These are phyloP conservation scores for Leptarthrus brevirostris DNA, from an alignment of 2,888 invertebrate species.

Conservation along the genomic window DNA sequence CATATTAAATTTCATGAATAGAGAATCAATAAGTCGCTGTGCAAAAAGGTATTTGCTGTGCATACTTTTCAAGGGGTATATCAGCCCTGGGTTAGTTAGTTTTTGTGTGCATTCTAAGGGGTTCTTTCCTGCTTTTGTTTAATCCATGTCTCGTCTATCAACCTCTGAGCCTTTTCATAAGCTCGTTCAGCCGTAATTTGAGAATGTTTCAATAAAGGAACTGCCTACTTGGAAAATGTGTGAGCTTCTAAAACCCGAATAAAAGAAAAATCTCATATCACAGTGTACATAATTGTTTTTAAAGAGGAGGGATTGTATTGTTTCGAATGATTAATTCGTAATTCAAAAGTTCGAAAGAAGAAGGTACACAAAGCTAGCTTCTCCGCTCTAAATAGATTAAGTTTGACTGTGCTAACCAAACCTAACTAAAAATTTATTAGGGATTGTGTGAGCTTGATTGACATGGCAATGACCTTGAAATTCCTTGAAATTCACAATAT, in stretches of 20 bases:
- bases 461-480: too few relatives aligned
- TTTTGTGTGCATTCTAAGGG: conserved; percentile 16
- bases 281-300: too few relatives aligned
- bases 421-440: too few relatives aligned
- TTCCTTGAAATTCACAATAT: too few relatives aligned
- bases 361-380: too few relatives aligned
- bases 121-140: conserved; percentile 20
- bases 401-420: too few relatives aligned
- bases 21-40: conserved; percentile 16
- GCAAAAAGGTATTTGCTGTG: not conserved
- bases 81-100: not conserved
- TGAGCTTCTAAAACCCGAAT: not conserved
- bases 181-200: not conserved
- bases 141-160: conserved; percentile 11
- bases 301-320: not conserved
- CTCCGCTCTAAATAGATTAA: too few relatives aligned
- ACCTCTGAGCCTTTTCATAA: conserved; percentile 6
- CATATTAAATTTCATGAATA: conserved; percentile 15
- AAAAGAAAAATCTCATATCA: too few relatives aligned
- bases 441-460: too few relatives aligned
- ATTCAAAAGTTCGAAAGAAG: too few relatives aligned
- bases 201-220: not conserved
- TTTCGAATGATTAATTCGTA: not conserved
- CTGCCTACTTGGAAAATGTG: not conserved
- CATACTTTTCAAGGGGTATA: not conserved